Evolutionary conservation across 2,888 invertebrate species (phyloP).

Genomic region (Ephialtes manifestator): DNA sequence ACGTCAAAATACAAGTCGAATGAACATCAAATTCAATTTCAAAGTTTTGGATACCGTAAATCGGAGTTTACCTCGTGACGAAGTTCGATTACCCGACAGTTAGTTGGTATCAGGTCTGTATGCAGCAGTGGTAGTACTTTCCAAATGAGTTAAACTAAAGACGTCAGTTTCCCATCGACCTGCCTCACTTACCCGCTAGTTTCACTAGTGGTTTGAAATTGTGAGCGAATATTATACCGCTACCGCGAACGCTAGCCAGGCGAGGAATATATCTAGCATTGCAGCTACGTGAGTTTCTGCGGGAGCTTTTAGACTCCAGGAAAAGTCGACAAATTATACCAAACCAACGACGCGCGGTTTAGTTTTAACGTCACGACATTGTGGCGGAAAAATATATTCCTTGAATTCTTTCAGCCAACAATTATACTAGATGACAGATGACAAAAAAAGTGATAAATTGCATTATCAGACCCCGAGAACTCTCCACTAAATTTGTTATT

Average conservation of each 20-base stretch:
- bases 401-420: background rate
- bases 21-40: constrained; percentile 15
- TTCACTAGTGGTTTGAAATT: background rate
- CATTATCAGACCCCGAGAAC: background rate
- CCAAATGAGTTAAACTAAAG: constrained; percentile 38
- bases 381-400: constrained; percentile 4
- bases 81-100: constrained; percentile 27
- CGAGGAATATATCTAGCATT: background rate
- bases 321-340: background rate
- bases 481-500: background rate
- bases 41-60: constrained; percentile 12
- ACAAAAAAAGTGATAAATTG: background rate
- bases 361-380: constrained; percentile 1
- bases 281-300: background rate
- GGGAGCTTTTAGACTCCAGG: background rate
- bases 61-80: constrained; percentile 21
- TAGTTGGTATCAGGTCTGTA: constrained; percentile 1
- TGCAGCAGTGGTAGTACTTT: constrained; percentile 1
- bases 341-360: background rate
- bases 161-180: constrained; percentile 20
- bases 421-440: background rate
- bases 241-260: background rate
- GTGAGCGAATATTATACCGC: constrained; percentile 15
- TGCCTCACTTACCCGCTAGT: constrained; percentile 4
- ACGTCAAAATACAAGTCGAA: background rate